Evolutionary conservation across 2,797 vertebrate genomes (phyloP).

Genomic region (Thunnus albacares): DNA sequence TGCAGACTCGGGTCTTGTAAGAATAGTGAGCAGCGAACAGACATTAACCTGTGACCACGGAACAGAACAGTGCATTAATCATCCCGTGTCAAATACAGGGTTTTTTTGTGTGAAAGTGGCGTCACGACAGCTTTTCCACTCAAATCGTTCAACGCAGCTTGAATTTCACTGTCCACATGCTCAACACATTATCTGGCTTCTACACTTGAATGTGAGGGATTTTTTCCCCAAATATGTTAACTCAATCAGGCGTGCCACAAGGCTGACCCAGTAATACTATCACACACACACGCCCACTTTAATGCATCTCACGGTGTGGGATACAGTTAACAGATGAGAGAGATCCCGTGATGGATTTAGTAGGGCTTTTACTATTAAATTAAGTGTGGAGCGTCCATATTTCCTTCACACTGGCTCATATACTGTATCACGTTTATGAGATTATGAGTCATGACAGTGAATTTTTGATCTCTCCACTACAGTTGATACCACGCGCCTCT

Average conservation of each 20-base stretch:
- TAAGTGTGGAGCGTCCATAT: slow-evolving; percentile 49
- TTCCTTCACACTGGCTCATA: slow-evolving; percentile 60
- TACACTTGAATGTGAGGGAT: slow-evolving; percentile 52
- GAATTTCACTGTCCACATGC: slow-evolving; percentile 71
- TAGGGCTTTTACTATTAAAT: slow-evolving; percentile 63
- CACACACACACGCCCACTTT: slow-evolving; percentile 54
- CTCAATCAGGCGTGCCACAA: slow-evolving; percentile 69
- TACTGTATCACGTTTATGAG: slow-evolving; percentile 60
- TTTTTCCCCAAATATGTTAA: slow-evolving; percentile 72
- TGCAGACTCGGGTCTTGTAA: background rate
- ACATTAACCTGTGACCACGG: background rate
- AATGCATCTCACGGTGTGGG: slow-evolving; percentile 61
- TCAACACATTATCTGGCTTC: slow-evolving; percentile 71
- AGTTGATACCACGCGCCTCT: slow-evolving; percentile 58
- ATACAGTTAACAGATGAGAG: slow-evolving; percentile 47
- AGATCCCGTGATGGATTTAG: slow-evolving; percentile 57
- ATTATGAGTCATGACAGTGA: slow-evolving; percentile 67
- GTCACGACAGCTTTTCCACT: slow-evolving; percentile 52
- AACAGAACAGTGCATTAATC: slow-evolving; percentile 41
- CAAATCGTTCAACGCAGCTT: slow-evolving; percentile 46
- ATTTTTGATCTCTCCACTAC: slow-evolving; percentile 56
- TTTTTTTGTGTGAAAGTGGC: slow-evolving; percentile 49
- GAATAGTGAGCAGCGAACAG: slow-evolving; percentile 16
- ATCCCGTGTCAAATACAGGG: slow-evolving; percentile 9
- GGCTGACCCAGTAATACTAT: slow-evolving; percentile 74